Conservation (phyloP, 2,113 vertebrate species). For the Poecilia latipinna region DNA sequence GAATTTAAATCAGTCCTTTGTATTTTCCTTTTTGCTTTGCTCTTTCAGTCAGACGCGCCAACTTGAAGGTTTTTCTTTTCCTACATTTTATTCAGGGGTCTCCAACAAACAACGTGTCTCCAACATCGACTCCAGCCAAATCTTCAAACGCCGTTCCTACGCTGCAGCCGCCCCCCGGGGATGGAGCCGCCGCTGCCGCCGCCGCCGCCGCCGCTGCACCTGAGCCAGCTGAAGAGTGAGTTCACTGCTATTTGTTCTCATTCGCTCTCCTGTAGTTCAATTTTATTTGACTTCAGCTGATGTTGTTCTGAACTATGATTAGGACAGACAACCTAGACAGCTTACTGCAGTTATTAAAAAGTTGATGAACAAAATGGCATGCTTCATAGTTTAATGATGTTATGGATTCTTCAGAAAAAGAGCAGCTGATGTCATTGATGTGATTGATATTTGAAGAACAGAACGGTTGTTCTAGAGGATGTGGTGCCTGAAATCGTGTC, state of each 20-base stretch:
- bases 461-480: too few relatives aligned
- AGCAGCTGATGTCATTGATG: too few relatives aligned
- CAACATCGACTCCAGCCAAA: slow-evolving; percentile 96
- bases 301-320: neutral
- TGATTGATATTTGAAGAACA: too few relatives aligned
- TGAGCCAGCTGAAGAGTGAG: slow-evolving; percentile 78
- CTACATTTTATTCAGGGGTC: slow-evolving; percentile 84
- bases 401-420: too few relatives aligned
- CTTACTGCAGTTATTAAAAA: too few relatives aligned
- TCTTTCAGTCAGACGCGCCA: neutral
- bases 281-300: neutral
- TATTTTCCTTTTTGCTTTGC: neutral
- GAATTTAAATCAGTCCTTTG: neutral
- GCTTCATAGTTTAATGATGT: too few relatives aligned
- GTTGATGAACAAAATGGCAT: too few relatives aligned
- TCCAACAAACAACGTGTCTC: slow-evolving; percentile 92
- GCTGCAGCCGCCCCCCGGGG: slow-evolving; percentile 89
- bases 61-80: neutral
- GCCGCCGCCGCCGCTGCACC: slow-evolving; percentile 52
- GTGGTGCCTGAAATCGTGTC: too few relatives aligned
- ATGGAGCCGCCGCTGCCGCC: slow-evolving; percentile 48
- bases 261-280: too few relatives aligned
- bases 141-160: slow-evolving; percentile 89
- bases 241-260: neutral
- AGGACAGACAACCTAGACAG: neutral